Percentiles rank a stretch among this genome's conserved stretches.
phyloP scores from a whole-genome alignment of 1,140 invertebrate genomes.

The Colletes latitarsis region DNA sequence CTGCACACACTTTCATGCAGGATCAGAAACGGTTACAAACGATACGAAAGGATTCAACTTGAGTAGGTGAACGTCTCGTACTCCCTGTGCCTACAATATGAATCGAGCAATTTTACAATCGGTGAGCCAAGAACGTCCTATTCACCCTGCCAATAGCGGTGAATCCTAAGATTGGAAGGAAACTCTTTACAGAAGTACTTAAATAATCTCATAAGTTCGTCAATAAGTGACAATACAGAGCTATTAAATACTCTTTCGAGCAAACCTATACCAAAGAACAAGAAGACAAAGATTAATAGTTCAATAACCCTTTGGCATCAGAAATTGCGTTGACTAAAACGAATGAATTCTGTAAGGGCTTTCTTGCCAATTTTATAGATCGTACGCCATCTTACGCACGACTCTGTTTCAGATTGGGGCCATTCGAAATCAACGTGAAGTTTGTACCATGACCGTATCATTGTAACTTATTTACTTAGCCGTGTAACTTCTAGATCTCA shows the following conservation, averaged over 20 bases:
- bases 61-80: slow-evolving; percentile 59
- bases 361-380: background rate
- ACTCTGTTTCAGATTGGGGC: slow-evolving; percentile 76
- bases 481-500: slow-evolving; percentile 59
- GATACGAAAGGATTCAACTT: slow-evolving; percentile 38
- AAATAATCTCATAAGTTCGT: too few species aligned
- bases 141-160: background rate
- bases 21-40: slow-evolving; percentile 4
- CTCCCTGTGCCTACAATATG: slow-evolving; percentile 68
- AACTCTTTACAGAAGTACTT: too few species aligned
- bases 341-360: too few species aligned
- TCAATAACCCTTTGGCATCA: too few species aligned
- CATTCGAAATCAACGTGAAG: slow-evolving; percentile 76
- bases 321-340: too few species aligned
- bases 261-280: too few species aligned
- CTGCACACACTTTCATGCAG: slow-evolving; percentile 65
- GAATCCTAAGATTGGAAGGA: too few species aligned
- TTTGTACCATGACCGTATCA: slow-evolving; percentile 71
- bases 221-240: too few species aligned
- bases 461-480: slow-evolving; percentile 56
- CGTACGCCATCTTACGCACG: background rate
- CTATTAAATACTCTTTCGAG: too few species aligned
- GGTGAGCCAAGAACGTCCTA: slow-evolving; percentile 53
- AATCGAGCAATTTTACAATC: slow-evolving; percentile 72
- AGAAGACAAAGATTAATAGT: too few species aligned